Evolutionary conservation across 1,140 invertebrate genomes (phyloP).

Genomic region (Portunus trituberculatus): DNA sequence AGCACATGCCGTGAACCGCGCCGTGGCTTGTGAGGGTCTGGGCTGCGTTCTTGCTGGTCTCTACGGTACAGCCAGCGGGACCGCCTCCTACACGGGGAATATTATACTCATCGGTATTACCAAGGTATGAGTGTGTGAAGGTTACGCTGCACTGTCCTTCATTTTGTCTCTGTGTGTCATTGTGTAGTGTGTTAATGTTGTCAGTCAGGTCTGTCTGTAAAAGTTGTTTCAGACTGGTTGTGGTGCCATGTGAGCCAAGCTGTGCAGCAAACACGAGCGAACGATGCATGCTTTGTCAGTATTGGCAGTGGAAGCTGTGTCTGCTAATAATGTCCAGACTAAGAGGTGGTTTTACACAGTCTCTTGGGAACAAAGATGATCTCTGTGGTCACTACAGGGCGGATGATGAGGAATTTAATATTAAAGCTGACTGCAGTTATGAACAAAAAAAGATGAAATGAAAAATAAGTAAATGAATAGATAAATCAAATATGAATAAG

Average conservation of each 20-base stretch:
- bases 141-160: not conserved
- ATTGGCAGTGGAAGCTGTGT: no score
- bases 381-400: no score
- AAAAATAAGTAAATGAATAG: not conserved
- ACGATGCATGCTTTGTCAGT: no score
- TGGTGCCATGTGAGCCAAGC: no score
- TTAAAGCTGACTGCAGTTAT: no score
- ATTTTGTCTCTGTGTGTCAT: not conserved
- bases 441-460: no score
- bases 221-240: no score
- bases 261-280: no score
- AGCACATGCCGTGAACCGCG: slow-evolving; percentile 91
- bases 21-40: slow-evolving; percentile 91
- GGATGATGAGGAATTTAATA: no score
- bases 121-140: not conserved
- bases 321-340: no score
- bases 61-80: slow-evolving; percentile 91
- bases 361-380: no score
- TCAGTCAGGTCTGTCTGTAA: not conserved
- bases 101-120: slow-evolving; percentile 91
- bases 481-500: not conserved
- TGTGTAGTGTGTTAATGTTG: not conserved
- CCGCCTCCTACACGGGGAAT: slow-evolving; percentile 95
- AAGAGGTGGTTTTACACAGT: no score
- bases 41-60: slow-evolving; percentile 91